These are phyloP conservation scores for Crossaster papposus DNA, from an alignment of 53 echinoderm and acorn worm genomes.

Conservation along the genomic window DNA sequence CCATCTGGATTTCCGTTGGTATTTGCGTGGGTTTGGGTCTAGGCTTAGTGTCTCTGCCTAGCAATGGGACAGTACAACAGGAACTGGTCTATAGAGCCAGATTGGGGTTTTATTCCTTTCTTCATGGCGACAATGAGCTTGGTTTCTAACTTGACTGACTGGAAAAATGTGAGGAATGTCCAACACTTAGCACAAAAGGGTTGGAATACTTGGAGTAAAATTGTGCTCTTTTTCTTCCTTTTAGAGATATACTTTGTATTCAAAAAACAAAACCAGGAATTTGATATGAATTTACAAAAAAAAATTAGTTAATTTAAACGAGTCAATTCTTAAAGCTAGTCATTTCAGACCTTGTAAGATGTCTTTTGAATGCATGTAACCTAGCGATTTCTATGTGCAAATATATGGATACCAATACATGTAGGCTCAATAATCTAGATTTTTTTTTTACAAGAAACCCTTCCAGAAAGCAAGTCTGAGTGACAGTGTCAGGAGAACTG, in stretches of 20 bases:
- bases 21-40: slow-evolving; percentile 7
- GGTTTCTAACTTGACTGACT: neutral
- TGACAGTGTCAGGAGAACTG: neutral
- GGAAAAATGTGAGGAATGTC: neutral
- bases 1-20: neutral
- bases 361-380: too few species aligned
- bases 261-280: too few species aligned
- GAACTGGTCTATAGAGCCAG: too few species aligned
- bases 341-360: too few species aligned
- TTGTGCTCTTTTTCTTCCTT: too few species aligned
- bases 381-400: too few species aligned
- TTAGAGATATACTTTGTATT: too few species aligned
- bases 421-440: too few species aligned
- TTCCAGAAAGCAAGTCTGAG: neutral
- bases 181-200: neutral
- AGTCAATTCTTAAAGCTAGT: neutral
- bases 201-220: slow-evolving; percentile 1
- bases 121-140: neutral
- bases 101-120: neutral
- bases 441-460: neutral
- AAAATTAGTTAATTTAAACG: too few species aligned
- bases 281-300: too few species aligned
- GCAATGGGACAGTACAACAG: neutral
- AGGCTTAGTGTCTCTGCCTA: neutral
- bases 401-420: too few species aligned